These are phyloP conservation scores for Catocala sponsa DNA, from an alignment of 2,888 invertebrate genomes.

Conservation along the genomic window DNA sequence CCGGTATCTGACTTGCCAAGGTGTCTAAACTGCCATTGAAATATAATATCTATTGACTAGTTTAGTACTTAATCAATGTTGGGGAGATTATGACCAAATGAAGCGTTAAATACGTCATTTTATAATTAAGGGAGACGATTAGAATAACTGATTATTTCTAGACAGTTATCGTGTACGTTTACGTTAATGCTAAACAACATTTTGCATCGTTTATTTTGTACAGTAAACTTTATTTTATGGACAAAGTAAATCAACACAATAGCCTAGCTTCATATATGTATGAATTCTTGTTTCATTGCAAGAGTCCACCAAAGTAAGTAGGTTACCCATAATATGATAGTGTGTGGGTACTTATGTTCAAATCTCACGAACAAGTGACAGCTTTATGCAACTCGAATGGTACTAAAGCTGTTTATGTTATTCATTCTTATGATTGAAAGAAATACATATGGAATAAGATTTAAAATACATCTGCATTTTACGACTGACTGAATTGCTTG, in stretches of 20 bases:
- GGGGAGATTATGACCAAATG: constrained; percentile 22
- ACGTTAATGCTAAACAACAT: too few species aligned
- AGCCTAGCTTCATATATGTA: background rate
- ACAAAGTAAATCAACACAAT: background rate
- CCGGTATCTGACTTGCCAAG: constrained; percentile 70
- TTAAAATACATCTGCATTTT: constrained; percentile 31
- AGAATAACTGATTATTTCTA: background rate
- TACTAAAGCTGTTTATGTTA: constrained; percentile 12
- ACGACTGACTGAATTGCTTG: constrained; percentile 42
- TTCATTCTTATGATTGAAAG: constrained; percentile 9
- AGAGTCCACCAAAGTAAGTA: background rate
- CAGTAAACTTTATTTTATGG: background rate
- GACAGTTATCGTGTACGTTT: too few species aligned
- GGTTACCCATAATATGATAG: constrained; percentile 12
- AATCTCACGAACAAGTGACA: constrained; percentile 11
- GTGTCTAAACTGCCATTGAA: constrained; percentile 73
- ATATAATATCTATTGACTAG: constrained; percentile 63
- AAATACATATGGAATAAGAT: constrained; percentile 20
- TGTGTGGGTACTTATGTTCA: constrained; percentile 6
- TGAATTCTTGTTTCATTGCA: background rate
- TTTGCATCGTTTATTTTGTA: too few species aligned
- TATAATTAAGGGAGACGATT: constrained; percentile 2
- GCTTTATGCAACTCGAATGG: constrained; percentile 10
- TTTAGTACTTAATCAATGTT: constrained; percentile 43
- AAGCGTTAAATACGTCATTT: constrained; percentile 24